These are phyloP conservation scores for Nannoperca australis DNA, from an alignment of 2,797 vertebrate species.

Conservation along the genomic window DNA sequence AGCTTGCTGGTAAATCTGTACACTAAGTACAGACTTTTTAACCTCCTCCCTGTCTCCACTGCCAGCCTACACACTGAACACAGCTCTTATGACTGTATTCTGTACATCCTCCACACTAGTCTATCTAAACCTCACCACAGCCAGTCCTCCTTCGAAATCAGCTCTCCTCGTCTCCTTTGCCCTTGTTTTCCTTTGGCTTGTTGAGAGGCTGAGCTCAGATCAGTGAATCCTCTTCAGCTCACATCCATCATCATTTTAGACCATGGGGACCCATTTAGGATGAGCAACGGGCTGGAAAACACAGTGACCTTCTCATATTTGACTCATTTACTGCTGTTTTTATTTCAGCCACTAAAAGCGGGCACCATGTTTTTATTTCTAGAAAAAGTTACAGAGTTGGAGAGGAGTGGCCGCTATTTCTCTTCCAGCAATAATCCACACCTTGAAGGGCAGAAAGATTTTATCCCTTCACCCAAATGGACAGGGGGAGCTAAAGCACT, in stretches of 20 bases:
- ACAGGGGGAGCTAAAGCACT: constrained; percentile 20
- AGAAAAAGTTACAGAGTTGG: constrained; percentile 44
- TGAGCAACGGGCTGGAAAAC: constrained; percentile 78
- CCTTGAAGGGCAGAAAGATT: constrained; percentile 19
- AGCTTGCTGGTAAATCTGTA: constrained; percentile 47
- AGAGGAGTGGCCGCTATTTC: constrained; percentile 14
- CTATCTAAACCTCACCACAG: constrained; percentile 40
- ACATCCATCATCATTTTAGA: constrained; percentile 81
- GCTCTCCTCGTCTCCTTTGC: constrained; percentile 51
- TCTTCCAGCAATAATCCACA: constrained; percentile 30
- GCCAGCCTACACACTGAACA: constrained; percentile 42
- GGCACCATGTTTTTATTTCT: constrained; percentile 53
- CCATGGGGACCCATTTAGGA: constrained; percentile 73
- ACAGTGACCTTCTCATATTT: constrained; percentile 80
- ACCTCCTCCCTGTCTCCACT: constrained; percentile 41
- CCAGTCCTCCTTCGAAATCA: constrained; percentile 31
- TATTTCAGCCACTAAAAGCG: constrained; percentile 54
- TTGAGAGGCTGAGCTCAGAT: constrained; percentile 56
- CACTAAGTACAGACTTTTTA: constrained; percentile 40
- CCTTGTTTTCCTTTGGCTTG: constrained; percentile 63
- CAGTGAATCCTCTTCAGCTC: constrained; percentile 63
- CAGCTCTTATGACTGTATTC: constrained; percentile 37
- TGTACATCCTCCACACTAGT: constrained; percentile 49
- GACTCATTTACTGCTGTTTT: constrained; percentile 75
- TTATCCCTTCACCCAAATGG: constrained; percentile 29